A percentile compares a stretch with the other conserved stretches of the same genome.
phyloP scores from a whole-genome alignment of 2,797 vertebrate genomes.

The Hylomyscus alleni region DNA sequence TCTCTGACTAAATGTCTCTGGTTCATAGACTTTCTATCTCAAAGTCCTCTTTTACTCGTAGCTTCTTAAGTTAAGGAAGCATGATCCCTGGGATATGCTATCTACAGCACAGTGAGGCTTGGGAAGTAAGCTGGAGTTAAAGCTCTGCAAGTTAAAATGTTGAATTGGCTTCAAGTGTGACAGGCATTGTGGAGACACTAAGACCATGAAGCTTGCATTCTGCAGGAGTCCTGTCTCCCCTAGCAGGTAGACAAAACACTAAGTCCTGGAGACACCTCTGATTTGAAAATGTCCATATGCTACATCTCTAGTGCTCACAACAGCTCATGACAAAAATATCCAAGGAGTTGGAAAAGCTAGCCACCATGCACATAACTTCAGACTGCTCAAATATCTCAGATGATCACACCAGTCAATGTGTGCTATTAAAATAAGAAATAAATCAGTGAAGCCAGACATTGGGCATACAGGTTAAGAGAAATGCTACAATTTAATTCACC shows the following conservation, averaged over 20 bases:
- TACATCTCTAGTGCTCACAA: not conserved
- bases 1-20: not conserved
- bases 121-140: not conserved
- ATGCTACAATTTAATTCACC: not conserved
- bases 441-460: not conserved
- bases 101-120: not conserved
- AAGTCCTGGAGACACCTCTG: not conserved
- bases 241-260: not conserved
- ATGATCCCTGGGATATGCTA: not conserved
- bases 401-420: not conserved
- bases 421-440: not conserved
- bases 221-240: not conserved
- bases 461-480: not conserved
- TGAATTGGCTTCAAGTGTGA: not conserved
- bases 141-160: not conserved
- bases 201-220: not conserved
- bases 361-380: not conserved
- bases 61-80: not conserved
- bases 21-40: not conserved
- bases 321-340: not conserved
- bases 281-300: not conserved
- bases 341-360: not conserved
- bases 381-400: not conserved
- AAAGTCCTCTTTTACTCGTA: not conserved
- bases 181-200: not conserved